A percentile compares a stretch with the other conserved stretches of the same genome.
Conservation (phyloP, 2,797 vertebrate genomes). For the Natrix natrix region DNA sequence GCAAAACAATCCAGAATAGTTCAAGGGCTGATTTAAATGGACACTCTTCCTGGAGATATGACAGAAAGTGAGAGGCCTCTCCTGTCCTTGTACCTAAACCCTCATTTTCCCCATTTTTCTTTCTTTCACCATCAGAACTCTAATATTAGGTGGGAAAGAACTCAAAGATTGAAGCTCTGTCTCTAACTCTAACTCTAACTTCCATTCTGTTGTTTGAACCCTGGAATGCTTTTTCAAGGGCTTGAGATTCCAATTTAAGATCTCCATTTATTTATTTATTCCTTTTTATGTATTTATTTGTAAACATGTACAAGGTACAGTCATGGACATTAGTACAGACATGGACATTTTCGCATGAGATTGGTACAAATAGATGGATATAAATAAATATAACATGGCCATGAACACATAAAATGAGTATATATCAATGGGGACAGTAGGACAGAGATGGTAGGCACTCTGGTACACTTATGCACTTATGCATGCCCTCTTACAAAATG, state of each 20-base stretch:
- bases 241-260: background rate
- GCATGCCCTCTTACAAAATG: no score
- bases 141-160: background rate
- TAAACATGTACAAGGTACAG: no score
- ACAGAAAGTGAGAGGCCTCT: background rate
- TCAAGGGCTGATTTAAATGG: background rate
- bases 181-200: background rate
- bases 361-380: no score
- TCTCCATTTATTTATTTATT: no score
- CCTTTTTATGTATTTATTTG: no score
- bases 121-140: background rate
- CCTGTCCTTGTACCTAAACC: background rate
- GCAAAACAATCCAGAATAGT: background rate
- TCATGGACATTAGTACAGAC: no score
- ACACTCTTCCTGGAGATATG: background rate
- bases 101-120: background rate
- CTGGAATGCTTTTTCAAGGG: background rate
- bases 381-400: no score
- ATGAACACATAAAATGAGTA: no score
- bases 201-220: background rate
- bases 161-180: background rate
- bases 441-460: no score
- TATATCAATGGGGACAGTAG: no score
- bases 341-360: no score
- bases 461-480: no score